Evolutionary conservation across 2,888 invertebrate species (phyloP).

Genomic region (Tenthredo scrophulariae): DNA sequence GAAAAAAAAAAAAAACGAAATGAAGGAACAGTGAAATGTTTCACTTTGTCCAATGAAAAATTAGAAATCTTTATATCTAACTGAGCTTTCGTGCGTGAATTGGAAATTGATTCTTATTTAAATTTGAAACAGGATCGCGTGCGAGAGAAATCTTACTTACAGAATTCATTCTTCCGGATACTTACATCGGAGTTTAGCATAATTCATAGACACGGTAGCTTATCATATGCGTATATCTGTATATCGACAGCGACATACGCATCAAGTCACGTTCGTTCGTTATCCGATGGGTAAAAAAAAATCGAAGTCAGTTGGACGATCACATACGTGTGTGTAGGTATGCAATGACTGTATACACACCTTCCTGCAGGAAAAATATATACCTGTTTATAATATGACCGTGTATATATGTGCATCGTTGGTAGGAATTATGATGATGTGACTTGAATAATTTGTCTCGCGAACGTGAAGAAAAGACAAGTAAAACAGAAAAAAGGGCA

Average conservation of each 20-base stretch:
- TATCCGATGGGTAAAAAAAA: background rate
- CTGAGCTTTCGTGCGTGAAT: background rate
- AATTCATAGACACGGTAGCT: constrained; percentile 1
- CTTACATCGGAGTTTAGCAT: background rate
- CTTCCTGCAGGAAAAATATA: background rate
- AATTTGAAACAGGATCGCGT: background rate
- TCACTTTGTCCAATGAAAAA: too few species aligned
- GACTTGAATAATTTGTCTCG: constrained; percentile 67
- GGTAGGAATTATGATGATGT: constrained; percentile 56
- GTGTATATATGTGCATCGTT: background rate
- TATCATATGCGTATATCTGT: background rate
- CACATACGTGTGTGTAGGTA: background rate
- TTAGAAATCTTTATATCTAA: background rate
- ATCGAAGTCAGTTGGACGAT: background rate
- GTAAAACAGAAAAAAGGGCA: constrained; percentile 54
- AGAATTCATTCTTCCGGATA: background rate
- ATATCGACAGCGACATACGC: background rate
- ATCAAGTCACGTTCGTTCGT: background rate
- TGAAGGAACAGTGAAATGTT: background rate
- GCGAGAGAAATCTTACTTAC: background rate
- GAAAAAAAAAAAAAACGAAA: background rate
- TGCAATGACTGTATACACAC: background rate
- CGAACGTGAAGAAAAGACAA: background rate
- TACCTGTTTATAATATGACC: constrained; percentile 13
- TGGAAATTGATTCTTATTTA: background rate